Conservation (phyloP, 2,113 vertebrate species). For the Pterocles orientalis region DNA sequence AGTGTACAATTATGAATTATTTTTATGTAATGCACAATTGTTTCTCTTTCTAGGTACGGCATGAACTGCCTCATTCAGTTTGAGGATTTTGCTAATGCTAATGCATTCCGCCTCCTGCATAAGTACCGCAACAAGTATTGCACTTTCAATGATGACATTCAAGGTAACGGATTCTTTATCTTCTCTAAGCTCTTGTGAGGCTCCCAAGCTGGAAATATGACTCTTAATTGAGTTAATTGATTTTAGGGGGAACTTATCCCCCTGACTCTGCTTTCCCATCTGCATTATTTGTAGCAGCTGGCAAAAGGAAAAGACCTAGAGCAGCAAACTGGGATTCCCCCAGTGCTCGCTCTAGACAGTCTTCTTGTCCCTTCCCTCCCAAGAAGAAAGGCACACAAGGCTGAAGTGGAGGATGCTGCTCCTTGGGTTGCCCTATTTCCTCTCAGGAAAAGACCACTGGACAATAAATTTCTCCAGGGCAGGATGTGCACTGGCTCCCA, state of each 20-base stretch:
- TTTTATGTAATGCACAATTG: not conserved
- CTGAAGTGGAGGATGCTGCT: not conserved
- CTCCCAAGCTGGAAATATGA: not conserved
- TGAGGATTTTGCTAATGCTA: slow-evolving; percentile 96
- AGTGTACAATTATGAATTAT: not conserved
- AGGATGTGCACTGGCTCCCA: not conserved
- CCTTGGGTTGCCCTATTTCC: not conserved
- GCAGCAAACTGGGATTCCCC: not conserved
- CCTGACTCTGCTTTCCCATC: not conserved
- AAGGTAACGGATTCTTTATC: slow-evolving; percentile 81
- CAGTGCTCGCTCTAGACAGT: not conserved
- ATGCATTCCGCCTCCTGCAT: slow-evolving; percentile 93
- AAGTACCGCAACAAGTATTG: slow-evolving; percentile 94
- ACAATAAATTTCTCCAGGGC: not conserved
- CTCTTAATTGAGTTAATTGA: not conserved
- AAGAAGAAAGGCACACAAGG: not conserved
- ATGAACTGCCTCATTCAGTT: slow-evolving; percentile 97
- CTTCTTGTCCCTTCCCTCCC: not conserved
- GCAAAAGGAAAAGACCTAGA: not conserved
- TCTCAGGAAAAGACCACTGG: not conserved
- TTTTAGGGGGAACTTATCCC: not conserved
- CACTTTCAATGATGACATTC: slow-evolving; percentile 99
- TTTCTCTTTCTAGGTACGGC: slow-evolving; percentile 83
- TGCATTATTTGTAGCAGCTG: not conserved
- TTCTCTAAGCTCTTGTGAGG: not conserved